These are phyloP conservation scores for Hormaphis cornu DNA, from an alignment of 1,140 invertebrate genomes.

Conservation along the genomic window DNA sequence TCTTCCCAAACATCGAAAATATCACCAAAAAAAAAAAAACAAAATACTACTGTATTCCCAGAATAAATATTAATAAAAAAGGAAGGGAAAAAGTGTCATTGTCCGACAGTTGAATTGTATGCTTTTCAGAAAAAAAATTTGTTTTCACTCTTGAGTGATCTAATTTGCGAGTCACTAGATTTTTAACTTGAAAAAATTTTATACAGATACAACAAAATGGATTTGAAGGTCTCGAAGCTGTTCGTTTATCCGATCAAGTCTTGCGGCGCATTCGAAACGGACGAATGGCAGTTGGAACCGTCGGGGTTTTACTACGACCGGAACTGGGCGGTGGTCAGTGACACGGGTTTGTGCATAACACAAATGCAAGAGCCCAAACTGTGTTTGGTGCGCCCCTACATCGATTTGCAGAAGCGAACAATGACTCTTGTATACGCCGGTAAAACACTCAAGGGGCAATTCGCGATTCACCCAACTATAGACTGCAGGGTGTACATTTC, in stretches of 20 bases:
- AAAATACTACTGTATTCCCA: too few relatives aligned
- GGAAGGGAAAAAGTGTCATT: too few relatives aligned
- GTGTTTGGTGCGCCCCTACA: conserved; percentile 67
- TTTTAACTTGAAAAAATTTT: too few relatives aligned
- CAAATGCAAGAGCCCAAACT: conserved; percentile 75
- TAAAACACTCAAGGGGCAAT: conserved; percentile 38
- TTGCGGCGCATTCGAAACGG: conserved; percentile 65
- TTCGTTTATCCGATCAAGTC: conserved; percentile 92
- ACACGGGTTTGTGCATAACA: conserved; percentile 67
- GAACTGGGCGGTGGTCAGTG: conserved; percentile 82
- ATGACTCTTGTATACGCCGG: conserved; percentile 62
- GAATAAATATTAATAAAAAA: too few relatives aligned
- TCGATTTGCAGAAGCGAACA: conserved; percentile 52
- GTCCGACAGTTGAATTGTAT: too few relatives aligned
- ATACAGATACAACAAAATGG: neutral
- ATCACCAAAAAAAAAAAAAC: too few relatives aligned
- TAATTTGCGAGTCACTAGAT: too few relatives aligned
- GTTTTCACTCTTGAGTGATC: too few relatives aligned
- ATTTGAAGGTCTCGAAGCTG: conserved; percentile 48
- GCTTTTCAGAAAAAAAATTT: too few relatives aligned
- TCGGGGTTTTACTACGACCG: conserved; percentile 80
- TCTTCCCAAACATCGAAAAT: too few relatives aligned
- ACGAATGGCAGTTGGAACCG: conserved; percentile 39
- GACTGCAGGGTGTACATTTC: neutral
- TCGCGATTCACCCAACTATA: neutral